Percentiles rank a stretch among this genome's conserved stretches.
These are phyloP conservation scores for Dasyprocta punctata DNA, from an alignment of 2,113 vertebrate species.

Conservation along the genomic window DNA sequence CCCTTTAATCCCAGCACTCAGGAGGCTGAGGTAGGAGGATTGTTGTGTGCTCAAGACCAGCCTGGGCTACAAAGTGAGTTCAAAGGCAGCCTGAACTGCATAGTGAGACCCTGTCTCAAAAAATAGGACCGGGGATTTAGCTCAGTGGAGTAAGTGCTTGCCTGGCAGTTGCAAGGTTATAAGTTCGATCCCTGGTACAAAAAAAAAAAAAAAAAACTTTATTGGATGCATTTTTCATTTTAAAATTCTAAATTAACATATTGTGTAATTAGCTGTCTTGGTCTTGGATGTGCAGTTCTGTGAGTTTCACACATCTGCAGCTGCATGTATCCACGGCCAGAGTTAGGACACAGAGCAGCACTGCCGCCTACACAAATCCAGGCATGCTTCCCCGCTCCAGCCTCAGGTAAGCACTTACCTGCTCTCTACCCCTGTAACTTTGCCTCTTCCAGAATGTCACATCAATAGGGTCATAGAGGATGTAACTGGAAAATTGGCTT, in stretches of 20 bases:
- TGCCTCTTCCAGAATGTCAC: neutral
- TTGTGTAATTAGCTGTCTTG: neutral
- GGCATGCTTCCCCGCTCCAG: neutral
- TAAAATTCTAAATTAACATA: neutral
- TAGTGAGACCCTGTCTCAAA: too few relatives aligned
- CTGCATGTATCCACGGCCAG: neutral
- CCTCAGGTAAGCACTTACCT: neutral
- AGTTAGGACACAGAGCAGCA: neutral
- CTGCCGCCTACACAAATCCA: neutral
- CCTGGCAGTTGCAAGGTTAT: too few relatives aligned
- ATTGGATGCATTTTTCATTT: neutral
- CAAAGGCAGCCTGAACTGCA: too few relatives aligned
- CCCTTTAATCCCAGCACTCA: too few relatives aligned
- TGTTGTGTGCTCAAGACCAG: too few relatives aligned
- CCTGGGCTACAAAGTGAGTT: too few relatives aligned
- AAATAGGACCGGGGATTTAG: too few relatives aligned
- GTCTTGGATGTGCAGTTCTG: fast-evolving
- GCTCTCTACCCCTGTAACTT: neutral
- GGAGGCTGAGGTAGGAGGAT: too few relatives aligned
- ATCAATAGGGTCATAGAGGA: neutral
- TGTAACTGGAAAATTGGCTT: neutral
- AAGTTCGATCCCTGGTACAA: too few relatives aligned
- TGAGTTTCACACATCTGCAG: neutral
- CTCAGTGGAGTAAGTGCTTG: too few relatives aligned
- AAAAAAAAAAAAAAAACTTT: too few relatives aligned